Evolutionary conservation across 2,888 invertebrate species (phyloP).

Genomic region (Eristalis pertinax): DNA sequence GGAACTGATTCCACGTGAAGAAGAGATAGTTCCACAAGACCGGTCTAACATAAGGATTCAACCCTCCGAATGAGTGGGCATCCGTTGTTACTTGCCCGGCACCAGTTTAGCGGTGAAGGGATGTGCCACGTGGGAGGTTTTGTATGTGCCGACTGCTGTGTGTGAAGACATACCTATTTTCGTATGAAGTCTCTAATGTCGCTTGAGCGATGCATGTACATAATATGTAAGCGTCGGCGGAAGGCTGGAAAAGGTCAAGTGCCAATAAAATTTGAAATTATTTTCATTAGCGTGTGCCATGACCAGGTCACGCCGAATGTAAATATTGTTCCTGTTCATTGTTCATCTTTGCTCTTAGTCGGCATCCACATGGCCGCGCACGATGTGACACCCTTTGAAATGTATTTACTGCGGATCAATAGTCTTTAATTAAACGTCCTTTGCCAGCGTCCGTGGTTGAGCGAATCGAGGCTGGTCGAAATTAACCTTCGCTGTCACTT

Average conservation of each 20-base stretch:
- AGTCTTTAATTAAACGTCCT: slow-evolving; percentile 28
- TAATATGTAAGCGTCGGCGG: neutral
- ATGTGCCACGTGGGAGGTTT: neutral
- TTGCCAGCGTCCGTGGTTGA: neutral
- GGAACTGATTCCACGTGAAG: neutral
- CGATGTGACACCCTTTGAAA: neutral
- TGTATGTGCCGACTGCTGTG: slow-evolving; percentile 1
- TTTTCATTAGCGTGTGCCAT: slow-evolving; percentile 18
- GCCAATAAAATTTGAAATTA: slow-evolving; percentile 43
- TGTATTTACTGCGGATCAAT: slow-evolving; percentile 31
- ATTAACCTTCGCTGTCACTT: slow-evolving; percentile 33
- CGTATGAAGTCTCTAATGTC: neutral
- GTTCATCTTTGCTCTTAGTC: slow-evolving; percentile 7
- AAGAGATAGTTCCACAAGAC: neutral
- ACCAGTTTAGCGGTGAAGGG: slow-evolving; percentile 24
- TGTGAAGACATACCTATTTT: neutral
- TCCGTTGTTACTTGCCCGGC: neutral
- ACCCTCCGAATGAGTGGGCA: neutral
- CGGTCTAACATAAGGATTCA: neutral
- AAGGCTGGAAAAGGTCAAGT: slow-evolving; percentile 32
- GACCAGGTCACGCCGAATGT: slow-evolving; percentile 22
- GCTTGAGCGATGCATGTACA: neutral
- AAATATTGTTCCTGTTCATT: neutral
- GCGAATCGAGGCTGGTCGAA: neutral
- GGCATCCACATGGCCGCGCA: neutral